phyloP scores from a whole-genome alignment of 2,888 invertebrate species.

The Pseudanteris insignis region DNA sequence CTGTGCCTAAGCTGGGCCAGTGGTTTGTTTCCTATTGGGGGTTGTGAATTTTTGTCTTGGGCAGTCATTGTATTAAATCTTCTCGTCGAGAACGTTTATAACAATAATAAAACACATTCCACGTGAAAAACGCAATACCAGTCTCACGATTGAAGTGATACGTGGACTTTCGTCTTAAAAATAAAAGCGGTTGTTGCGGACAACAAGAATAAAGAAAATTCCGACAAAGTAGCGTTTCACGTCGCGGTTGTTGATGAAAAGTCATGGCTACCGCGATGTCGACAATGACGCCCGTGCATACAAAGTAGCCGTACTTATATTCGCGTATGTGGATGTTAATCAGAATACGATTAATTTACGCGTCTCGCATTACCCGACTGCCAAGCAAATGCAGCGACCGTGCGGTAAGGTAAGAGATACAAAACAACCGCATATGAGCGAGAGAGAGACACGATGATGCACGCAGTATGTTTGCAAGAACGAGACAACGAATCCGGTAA shows the following conservation, averaged over 20 bases:
- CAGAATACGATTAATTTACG: slow-evolving; percentile 63
- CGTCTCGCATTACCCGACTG: slow-evolving; percentile 55
- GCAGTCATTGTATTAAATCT: no score
- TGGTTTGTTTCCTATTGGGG: no score
- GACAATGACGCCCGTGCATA: slow-evolving; percentile 25
- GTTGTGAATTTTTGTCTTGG: no score
- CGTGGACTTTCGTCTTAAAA: slow-evolving; percentile 21
- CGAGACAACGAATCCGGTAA: slow-evolving; percentile 56
- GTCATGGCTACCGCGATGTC: slow-evolving; percentile 20
- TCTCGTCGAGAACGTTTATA: no score
- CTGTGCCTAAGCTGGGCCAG: no score
- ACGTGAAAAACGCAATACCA: no score
- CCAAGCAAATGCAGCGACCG: slow-evolving; percentile 56
- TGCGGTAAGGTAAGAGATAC: no score
- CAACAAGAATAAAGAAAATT: slow-evolving; percentile 7
- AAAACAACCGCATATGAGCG: no score
- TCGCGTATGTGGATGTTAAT: slow-evolving; percentile 57
- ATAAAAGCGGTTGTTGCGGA: slow-evolving; percentile 23
- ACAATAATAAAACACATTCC: no score
- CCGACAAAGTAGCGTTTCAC: slow-evolving; percentile 10
- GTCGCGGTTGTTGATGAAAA: slow-evolving; percentile 37
- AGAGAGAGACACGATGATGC: no score
- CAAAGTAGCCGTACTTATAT: slow-evolving; percentile 31
- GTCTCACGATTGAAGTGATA: slow-evolving; percentile 23
- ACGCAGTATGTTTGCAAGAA: slow-evolving; percentile 39